Evolutionary conservation across 2,797 vertebrate species (phyloP).

Genomic region (Intellagama lesueurii): DNA sequence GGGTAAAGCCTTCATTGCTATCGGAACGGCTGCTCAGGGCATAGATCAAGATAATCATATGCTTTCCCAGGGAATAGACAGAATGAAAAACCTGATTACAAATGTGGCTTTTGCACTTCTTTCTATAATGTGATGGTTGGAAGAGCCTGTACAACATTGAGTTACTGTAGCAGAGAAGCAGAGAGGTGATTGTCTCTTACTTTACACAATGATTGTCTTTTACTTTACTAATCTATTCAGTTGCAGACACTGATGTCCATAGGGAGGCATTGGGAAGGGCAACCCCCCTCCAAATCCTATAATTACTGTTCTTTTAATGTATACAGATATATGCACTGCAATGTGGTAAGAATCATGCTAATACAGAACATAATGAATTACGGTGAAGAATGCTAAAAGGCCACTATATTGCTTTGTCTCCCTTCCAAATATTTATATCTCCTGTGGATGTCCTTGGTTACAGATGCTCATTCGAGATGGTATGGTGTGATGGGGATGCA

Average conservation of each 20-base stretch:
- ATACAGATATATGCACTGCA: no score
- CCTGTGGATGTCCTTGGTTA: no score
- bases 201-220: neutral
- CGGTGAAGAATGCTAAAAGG: no score
- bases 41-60: slow-evolving; percentile 71
- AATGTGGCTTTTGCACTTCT: neutral
- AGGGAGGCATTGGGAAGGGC: no score
- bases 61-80: slow-evolving; percentile 6
- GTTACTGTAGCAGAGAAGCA: neutral
- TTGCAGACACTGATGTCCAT: neutral
- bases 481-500: neutral
- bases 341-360: no score
- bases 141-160: neutral
- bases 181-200: neutral
- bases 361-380: no score
- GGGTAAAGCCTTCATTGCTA: slow-evolving; percentile 66
- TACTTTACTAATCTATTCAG: neutral
- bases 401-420: no score
- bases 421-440: no score
- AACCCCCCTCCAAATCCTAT: no score
- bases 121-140: neutral
- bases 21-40: slow-evolving; percentile 69
- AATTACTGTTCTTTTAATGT: no score
- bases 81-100: neutral
- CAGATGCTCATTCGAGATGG: neutral